These are phyloP conservation scores for Hirtodrosophila confusa DNA, from an alignment of 2,888 invertebrate species.

Conservation along the genomic window DNA sequence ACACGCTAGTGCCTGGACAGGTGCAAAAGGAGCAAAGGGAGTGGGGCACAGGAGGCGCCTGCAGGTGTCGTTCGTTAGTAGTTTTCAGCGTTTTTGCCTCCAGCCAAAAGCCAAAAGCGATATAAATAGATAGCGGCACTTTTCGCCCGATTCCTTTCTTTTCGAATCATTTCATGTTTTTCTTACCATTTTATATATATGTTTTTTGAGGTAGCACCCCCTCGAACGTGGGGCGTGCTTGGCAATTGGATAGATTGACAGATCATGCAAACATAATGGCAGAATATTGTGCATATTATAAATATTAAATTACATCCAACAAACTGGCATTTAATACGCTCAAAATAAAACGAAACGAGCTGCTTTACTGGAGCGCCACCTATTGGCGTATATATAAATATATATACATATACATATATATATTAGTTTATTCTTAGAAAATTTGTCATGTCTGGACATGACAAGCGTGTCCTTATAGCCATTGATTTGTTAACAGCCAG, in stretches of 20 bases:
- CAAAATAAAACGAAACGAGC: slow-evolving; percentile 2
- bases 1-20: slow-evolving; percentile 46
- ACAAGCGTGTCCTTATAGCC: too few species aligned
- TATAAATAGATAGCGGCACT: slow-evolving; percentile 78
- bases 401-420: too few species aligned
- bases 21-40: slow-evolving; percentile 11
- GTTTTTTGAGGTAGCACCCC: slow-evolving; percentile 4
- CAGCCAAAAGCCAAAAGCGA: slow-evolving; percentile 75
- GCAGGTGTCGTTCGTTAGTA: slow-evolving; percentile 77
- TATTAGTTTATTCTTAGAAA: too few species aligned
- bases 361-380: background rate
- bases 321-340: slow-evolving; percentile 52
- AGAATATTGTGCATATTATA: slow-evolving; percentile 73
- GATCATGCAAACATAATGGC: slow-evolving; percentile 79
- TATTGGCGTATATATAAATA: background rate
- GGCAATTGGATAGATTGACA: slow-evolving; percentile 74
- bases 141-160: slow-evolving; percentile 53
- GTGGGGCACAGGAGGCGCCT: slow-evolving; percentile 18
- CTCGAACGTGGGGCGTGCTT: slow-evolving; percentile 14
- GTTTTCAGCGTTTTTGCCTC: slow-evolving; percentile 70
- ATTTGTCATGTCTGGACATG: too few species aligned
- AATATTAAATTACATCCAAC: slow-evolving; percentile 76
- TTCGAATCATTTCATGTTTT: slow-evolving; percentile 6
- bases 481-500: too few species aligned
- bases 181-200: slow-evolving; percentile 19